These are phyloP conservation scores for Acleris laterana DNA, from an alignment of 2,888 invertebrate species.

Conservation along the genomic window DNA sequence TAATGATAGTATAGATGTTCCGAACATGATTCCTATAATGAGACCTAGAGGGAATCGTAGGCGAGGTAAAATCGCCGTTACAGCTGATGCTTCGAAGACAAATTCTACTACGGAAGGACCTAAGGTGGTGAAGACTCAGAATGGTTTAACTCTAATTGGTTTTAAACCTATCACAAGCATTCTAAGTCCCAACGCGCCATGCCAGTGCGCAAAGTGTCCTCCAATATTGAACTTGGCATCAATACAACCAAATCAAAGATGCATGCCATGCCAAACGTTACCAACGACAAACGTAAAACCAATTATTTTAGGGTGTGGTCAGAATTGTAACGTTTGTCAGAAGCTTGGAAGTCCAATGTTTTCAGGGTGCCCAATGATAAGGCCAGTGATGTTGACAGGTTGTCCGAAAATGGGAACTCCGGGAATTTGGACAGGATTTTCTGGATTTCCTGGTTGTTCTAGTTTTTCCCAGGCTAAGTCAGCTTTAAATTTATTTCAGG, in stretches of 20 bases:
- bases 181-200: background rate
- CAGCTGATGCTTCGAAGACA: background rate
- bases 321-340: slow-evolving; percentile 24
- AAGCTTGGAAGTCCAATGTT: slow-evolving; percentile 10
- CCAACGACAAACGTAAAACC: slow-evolving; percentile 16
- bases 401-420: slow-evolving; percentile 17
- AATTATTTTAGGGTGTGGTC: slow-evolving; percentile 6
- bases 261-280: slow-evolving; percentile 6
- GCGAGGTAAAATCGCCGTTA: slow-evolving; percentile 3
- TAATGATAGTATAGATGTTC: slow-evolving; percentile 26
- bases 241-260: background rate
- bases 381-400: slow-evolving; percentile 2
- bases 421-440: slow-evolving; percentile 3
- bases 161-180: slow-evolving; percentile 1
- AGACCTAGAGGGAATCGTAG: slow-evolving; percentile 33
- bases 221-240: background rate
- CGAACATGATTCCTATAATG: slow-evolving; percentile 44
- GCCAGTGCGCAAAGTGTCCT: slow-evolving; percentile 5
- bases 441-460: background rate
- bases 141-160: background rate
- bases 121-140: background rate
- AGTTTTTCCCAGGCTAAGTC: slow-evolving; percentile 45
- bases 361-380: slow-evolving; percentile 1
- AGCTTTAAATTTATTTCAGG: slow-evolving; percentile 54
- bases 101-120: slow-evolving; percentile 2